These are phyloP conservation scores for Andrena dorsata DNA, from an alignment of 2,888 invertebrate genomes.

Conservation along the genomic window DNA sequence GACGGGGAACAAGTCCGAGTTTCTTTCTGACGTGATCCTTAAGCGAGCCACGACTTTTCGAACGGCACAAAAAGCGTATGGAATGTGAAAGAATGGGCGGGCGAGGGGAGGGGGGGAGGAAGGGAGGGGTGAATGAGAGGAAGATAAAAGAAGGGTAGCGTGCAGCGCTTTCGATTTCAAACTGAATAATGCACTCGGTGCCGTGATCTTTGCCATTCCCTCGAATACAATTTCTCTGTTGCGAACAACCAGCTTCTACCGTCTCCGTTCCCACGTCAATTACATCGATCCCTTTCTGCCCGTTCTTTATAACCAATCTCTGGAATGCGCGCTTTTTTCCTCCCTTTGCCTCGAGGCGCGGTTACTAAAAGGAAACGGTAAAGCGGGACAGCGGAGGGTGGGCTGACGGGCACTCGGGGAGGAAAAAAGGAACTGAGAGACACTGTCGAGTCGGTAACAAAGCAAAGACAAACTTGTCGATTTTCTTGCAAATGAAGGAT, in stretches of 20 bases:
- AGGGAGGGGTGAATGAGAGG: not conserved
- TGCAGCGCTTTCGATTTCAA: conserved; percentile 53
- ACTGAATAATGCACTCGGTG: conserved; percentile 61
- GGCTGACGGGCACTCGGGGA: not conserved
- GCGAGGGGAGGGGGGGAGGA: conserved; percentile 6
- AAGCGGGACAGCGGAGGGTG: not conserved
- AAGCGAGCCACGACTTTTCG: conserved; percentile 14
- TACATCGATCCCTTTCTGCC: conserved; percentile 72
- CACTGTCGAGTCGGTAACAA: conserved; percentile 35
- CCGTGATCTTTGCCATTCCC: conserved; percentile 56
- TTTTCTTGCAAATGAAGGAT: conserved; percentile 56
- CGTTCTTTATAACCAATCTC: conserved; percentile 73
- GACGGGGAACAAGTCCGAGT: not conserved
- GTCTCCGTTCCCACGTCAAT: conserved; percentile 60
- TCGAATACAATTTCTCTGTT: conserved; percentile 49
- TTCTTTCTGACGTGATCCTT: conserved; percentile 20
- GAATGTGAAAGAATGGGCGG: not conserved
- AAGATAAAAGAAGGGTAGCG: conserved; percentile 23
- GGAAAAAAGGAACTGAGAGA: not conserved
- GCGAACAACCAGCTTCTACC: conserved; percentile 21
- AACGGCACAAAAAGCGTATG: conserved; percentile 2
- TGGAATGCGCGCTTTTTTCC: conserved; percentile 52
- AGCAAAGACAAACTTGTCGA: conserved; percentile 55
- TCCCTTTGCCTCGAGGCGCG: conserved; percentile 2
- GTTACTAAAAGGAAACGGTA: conserved; percentile 16